Evolutionary conservation across 1,140 invertebrate genomes (phyloP).

Genomic region (Arctopsyche grandis): DNA sequence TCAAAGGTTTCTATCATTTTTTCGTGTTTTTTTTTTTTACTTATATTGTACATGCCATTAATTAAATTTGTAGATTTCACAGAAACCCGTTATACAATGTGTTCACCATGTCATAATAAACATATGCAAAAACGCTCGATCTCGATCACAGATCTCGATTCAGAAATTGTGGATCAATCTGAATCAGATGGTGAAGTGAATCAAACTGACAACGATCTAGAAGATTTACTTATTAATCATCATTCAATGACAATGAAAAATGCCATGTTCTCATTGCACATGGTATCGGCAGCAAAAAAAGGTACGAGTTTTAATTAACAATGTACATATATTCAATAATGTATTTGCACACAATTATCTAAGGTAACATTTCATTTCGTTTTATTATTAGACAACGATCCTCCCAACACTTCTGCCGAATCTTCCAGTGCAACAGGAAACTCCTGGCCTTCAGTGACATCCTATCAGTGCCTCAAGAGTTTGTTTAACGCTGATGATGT

Average conservation of each 20-base stretch:
- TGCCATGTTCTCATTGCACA: slow-evolving; percentile 91
- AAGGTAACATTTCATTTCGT: no score
- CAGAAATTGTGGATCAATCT: slow-evolving; percentile 24
- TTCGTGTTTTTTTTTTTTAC: neutral
- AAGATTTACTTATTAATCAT: slow-evolving; percentile 61
- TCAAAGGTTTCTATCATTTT: slow-evolving; percentile 3
- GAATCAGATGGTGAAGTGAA: slow-evolving; percentile 50
- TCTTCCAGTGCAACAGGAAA: neutral
- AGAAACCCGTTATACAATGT: slow-evolving; percentile 6
- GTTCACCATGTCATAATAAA: slow-evolving; percentile 13
- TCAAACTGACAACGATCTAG: slow-evolving; percentile 54
- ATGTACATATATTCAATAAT: no score
- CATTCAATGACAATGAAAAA: slow-evolving; percentile 91
- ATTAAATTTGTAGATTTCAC: neutral
- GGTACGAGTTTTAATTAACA: slow-evolving; percentile 55
- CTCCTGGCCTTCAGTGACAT: slow-evolving; percentile 70
- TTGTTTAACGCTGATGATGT: slow-evolving; percentile 61
- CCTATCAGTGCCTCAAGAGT: slow-evolving; percentile 81
- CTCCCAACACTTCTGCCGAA: slow-evolving; percentile 1
- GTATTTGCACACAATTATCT: no score
- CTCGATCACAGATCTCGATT: neutral
- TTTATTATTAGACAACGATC: neutral
- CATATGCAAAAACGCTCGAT: neutral
- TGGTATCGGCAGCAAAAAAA: slow-evolving; percentile 77
- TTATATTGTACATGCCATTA: neutral